Percentiles rank a stretch among this genome's conserved stretches.
Conservation (phyloP, 2,113 vertebrate genomes). For the Ploceus nigricollis region DNA sequence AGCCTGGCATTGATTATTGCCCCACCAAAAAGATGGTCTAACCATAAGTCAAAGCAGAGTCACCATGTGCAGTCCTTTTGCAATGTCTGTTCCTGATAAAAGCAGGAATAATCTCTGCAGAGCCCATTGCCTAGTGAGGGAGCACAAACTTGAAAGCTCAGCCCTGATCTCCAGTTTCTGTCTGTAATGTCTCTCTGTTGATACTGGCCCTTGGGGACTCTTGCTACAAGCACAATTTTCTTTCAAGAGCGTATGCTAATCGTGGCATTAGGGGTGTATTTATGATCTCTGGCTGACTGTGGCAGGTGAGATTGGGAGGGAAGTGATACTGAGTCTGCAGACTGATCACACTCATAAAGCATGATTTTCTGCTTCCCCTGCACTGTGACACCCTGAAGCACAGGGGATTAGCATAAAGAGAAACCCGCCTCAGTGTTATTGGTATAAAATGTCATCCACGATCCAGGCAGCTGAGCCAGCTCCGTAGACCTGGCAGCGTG, state of each 20-base stretch:
- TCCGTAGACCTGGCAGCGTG: accelerated
- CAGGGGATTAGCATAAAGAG: constrained; percentile 10
- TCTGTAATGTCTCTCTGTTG: constrained; percentile 40
- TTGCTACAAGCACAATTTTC: constrained; percentile 56
- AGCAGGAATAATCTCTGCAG: not conserved
- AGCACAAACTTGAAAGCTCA: not conserved
- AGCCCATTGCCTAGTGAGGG: not conserved
- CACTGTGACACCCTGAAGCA: constrained; percentile 9
- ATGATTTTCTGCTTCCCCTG: constrained; percentile 18
- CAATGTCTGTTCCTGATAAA: not conserved
- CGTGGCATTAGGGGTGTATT: constrained; percentile 45
- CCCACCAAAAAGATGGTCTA: not conserved
- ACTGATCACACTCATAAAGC: constrained; percentile 31
- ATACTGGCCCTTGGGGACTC: constrained; percentile 37
- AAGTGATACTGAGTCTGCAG: constrained; percentile 7
- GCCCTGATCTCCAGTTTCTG: constrained; percentile 11
- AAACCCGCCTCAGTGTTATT: not conserved
- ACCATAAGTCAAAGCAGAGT: not conserved
- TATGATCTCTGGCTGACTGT: constrained; percentile 35
- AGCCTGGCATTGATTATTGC: not conserved
- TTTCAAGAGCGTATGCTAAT: constrained; percentile 54
- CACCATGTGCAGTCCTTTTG: not conserved
- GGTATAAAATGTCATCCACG: not conserved
- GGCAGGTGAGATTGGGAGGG: constrained; percentile 48
- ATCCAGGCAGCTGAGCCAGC: not conserved